Evolutionary conservation across 2,113 vertebrate genomes (phyloP).

Genomic region (Hydrochoerus hydrochaeris): DNA sequence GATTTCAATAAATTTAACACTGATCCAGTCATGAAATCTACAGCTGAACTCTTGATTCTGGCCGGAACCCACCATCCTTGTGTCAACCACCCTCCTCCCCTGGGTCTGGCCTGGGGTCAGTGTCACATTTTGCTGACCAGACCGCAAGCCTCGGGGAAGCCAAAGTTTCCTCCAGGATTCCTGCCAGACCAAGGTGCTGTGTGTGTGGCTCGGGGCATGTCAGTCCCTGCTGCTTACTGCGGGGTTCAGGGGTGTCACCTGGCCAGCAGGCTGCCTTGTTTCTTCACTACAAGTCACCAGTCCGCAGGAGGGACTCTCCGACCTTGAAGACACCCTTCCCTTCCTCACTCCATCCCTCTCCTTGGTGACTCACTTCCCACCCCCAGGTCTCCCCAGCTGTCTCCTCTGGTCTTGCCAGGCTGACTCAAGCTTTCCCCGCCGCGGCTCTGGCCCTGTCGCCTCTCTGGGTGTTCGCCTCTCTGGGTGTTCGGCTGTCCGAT

Average conservation of each 20-base stretch:
- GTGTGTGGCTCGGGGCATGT: background rate
- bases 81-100: background rate
- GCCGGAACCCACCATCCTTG: too few species aligned
- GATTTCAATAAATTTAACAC: background rate
- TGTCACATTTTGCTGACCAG: background rate
- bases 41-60: background rate
- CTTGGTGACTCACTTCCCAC: background rate
- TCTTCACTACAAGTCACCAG: background rate
- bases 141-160: background rate
- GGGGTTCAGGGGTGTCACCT: background rate
- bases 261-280: background rate
- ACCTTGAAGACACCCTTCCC: too few species aligned
- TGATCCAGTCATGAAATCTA: background rate
- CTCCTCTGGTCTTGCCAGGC: background rate
- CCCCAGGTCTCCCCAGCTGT: background rate
- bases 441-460: background rate
- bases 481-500: background rate
- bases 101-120: background rate
- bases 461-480: background rate
- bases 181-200: background rate
- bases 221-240: background rate
- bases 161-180: background rate
- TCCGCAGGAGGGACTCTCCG: background rate
- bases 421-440: background rate
- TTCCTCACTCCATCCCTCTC: background rate